A percentile compares a stretch with the other conserved stretches of the same genome.
These are phyloP conservation scores for Teleogryllus occipitalis DNA, from an alignment of 1,140 invertebrate species.

Conservation along the genomic window DNA sequence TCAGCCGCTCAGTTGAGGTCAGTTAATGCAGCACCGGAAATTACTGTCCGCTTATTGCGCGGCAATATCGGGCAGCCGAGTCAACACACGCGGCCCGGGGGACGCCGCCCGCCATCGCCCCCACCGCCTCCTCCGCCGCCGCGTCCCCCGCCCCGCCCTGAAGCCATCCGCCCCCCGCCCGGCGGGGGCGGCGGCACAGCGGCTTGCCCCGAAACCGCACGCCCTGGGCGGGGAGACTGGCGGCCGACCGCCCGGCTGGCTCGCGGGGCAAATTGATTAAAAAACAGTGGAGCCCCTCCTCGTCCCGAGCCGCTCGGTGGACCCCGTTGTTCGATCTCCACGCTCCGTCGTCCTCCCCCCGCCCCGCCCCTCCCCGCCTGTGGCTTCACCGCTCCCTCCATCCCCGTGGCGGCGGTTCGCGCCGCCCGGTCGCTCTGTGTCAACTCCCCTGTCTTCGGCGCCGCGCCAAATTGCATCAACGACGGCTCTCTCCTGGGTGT, in stretches of 20 bases:
- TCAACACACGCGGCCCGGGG: not conserved
- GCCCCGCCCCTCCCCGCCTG: no score
- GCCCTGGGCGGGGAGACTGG: not conserved
- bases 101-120: not conserved
- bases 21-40: slow-evolving; percentile 3
- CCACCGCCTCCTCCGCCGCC: not conserved
- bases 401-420: no score
- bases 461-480: slow-evolving; percentile 3
- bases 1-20: not conserved
- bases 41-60: not conserved
- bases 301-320: not conserved
- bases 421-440: not conserved
- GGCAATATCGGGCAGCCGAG: not conserved
- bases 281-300: not conserved
- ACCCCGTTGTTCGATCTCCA: not conserved
- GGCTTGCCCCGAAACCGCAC: not conserved
- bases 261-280: slow-evolving; percentile 3
- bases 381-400: no score
- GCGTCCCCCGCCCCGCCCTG: not conserved
- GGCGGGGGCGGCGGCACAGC: no score
- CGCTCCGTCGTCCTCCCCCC: no score
- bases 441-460: not conserved
- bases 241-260: not conserved
- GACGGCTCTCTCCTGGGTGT: not conserved
- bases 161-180: not conserved